These are phyloP conservation scores for Ianthella basta DNA, from an alignment of 37 sponge, comb jelly and placozoan species.

Conservation along the genomic window DNA sequence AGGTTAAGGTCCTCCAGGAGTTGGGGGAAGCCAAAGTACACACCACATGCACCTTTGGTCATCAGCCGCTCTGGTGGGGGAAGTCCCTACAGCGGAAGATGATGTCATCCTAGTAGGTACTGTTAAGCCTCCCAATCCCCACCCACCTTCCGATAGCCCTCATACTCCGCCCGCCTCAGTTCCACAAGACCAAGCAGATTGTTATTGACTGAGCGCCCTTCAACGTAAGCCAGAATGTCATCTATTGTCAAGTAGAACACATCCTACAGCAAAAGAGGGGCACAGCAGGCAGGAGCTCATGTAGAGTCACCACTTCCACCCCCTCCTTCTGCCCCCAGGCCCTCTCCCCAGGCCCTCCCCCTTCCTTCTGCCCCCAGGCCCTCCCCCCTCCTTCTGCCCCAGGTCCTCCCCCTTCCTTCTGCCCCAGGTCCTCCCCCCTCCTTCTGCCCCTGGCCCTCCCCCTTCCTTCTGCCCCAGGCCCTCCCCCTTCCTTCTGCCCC, in stretches of 20 bases:
- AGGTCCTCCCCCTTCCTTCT: background rate
- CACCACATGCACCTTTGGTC: constrained; percentile 67
- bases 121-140: background rate
- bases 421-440: too few species aligned
- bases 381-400: too few species aligned
- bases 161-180: constrained; percentile 71
- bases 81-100: constrained; percentile 51
- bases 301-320: background rate
- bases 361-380: background rate
- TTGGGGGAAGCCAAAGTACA: constrained; percentile 65
- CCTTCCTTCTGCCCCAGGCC: too few species aligned
- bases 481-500: background rate
- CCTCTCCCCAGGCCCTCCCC: background rate
- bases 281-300: too few species aligned
- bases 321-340: background rate
- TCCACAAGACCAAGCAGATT: constrained; percentile 72
- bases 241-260: constrained; percentile 89
- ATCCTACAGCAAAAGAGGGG: constrained; percentile 47
- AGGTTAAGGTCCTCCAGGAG: constrained; percentile 82
- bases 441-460: background rate
- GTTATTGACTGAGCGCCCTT: constrained; percentile 83
- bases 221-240: constrained; percentile 70
- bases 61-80: constrained; percentile 87
- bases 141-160: constrained; percentile 72
- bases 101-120: background rate